Conservation (phyloP, 2,113 vertebrate genomes). For the Elgaria multicarinata region DNA sequence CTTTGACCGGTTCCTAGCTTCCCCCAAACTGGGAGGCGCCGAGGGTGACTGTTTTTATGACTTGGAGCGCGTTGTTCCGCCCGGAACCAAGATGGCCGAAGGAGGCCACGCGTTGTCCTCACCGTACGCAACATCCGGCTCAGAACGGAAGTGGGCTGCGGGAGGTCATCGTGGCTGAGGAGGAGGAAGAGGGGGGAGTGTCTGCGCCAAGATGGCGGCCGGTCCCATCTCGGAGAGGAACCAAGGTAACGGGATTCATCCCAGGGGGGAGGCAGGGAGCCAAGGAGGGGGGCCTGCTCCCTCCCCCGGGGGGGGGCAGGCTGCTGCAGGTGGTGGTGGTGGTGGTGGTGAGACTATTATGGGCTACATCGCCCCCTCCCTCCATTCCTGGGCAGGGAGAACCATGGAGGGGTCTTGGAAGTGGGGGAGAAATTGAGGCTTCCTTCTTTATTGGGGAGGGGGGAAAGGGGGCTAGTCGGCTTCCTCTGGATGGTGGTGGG, state of each 20-base stretch:
- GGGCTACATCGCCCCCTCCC: too few species aligned
- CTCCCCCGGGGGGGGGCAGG: too few species aligned
- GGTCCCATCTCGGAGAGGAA: slow-evolving; percentile 13
- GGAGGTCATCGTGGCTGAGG: not conserved
- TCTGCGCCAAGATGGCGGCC: not conserved
- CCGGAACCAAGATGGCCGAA: not conserved
- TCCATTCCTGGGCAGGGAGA: not conserved
- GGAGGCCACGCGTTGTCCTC: fast-evolving
- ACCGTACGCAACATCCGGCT: not conserved
- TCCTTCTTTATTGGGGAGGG: too few species aligned
- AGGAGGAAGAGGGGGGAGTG: not conserved
- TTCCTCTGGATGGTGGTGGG: too few species aligned
- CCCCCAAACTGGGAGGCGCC: not conserved
- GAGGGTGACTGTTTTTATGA: not conserved
- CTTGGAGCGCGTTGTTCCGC: not conserved
- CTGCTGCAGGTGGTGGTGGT: too few species aligned
- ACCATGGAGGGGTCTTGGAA: too few species aligned
- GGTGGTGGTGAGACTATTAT: too few species aligned
- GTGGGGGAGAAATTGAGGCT: too few species aligned
- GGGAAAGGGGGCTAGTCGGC: too few species aligned
- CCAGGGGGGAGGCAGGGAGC: too few species aligned
- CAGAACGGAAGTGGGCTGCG: not conserved
- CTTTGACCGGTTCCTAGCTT: too few species aligned
- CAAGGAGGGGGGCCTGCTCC: too few species aligned
- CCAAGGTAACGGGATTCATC: slow-evolving; percentile 1